Evolutionary conservation across 2,113 vertebrate species (phyloP).

Genomic region (Ptychochromis oligacanthus): DNA sequence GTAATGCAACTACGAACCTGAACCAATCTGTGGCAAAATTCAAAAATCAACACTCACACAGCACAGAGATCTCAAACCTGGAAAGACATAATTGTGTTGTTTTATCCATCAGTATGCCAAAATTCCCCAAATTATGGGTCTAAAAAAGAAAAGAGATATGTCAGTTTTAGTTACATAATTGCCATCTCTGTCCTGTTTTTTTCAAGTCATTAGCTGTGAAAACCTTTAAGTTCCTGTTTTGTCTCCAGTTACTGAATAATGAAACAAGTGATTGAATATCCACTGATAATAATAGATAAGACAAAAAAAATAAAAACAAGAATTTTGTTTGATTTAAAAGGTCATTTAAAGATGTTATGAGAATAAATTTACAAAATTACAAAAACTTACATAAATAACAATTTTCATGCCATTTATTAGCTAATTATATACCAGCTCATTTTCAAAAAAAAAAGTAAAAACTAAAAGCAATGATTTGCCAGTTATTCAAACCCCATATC

Average conservation of each 20-base stretch:
- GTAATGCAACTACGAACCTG: no score
- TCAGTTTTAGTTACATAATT: neutral
- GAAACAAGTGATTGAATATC: neutral
- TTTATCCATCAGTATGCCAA: neutral
- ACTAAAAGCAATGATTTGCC: no score
- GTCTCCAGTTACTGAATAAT: neutral
- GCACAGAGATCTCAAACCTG: neutral
- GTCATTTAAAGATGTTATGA: neutral
- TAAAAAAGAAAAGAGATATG: neutral
- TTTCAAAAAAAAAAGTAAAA: no score
- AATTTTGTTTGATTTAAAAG: no score
- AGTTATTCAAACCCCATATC: no score
- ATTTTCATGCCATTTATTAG: no score
- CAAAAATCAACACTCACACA: neutral
- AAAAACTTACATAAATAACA: no score
- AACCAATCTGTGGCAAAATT: neutral
- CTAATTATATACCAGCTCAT: no score
- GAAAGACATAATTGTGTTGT: neutral
- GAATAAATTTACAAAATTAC: no score
- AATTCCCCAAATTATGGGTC: neutral
- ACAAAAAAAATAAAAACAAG: rapidly evolving
- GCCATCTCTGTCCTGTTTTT: neutral
- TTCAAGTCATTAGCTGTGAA: neutral
- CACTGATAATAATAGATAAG: neutral
- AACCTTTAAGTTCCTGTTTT: neutral